Evolutionary conservation across 2,888 invertebrate genomes (phyloP).

Genomic region (Caenorhabditis wallacei): DNA sequence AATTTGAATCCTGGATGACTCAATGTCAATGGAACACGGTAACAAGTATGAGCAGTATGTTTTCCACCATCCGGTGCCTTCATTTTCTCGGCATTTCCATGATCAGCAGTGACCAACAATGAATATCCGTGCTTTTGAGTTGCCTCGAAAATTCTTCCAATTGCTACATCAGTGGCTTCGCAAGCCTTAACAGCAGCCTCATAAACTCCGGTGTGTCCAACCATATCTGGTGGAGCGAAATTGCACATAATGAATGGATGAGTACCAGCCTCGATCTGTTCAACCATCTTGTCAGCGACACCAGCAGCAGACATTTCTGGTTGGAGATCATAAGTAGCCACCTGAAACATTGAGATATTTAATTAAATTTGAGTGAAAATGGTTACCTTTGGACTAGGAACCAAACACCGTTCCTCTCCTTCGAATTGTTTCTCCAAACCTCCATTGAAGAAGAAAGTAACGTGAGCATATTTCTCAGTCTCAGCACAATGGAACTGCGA

Average conservation of each 20-base stretch:
- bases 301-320: constrained; percentile 84
- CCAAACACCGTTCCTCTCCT: constrained; percentile 84
- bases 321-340: constrained; percentile 84
- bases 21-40: constrained; percentile 82
- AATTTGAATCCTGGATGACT: constrained; percentile 76
- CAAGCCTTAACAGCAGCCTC: constrained; percentile 73
- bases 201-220: constrained; percentile 84
- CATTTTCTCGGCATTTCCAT: constrained; percentile 85
- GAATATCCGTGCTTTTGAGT: constrained; percentile 78
- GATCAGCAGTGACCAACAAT: constrained; percentile 81
- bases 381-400: constrained; percentile 84
- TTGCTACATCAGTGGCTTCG: constrained; percentile 83
- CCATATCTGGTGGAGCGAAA: constrained; percentile 85
- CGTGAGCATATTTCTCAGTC: constrained; percentile 84
- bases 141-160: constrained; percentile 84
- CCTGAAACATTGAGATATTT: constrained; percentile 67
- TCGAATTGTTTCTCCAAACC: constrained; percentile 84
- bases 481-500: constrained; percentile 85
- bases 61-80: constrained; percentile 84
- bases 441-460: constrained; percentile 85
- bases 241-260: constrained; percentile 85
- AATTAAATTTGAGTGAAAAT: too few species aligned
- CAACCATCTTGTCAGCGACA: constrained; percentile 84
- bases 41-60: constrained; percentile 84
- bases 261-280: constrained; percentile 78